Evolutionary conservation across 1,140 invertebrate genomes (phyloP).

Genomic region (Riptortus pedestris): DNA sequence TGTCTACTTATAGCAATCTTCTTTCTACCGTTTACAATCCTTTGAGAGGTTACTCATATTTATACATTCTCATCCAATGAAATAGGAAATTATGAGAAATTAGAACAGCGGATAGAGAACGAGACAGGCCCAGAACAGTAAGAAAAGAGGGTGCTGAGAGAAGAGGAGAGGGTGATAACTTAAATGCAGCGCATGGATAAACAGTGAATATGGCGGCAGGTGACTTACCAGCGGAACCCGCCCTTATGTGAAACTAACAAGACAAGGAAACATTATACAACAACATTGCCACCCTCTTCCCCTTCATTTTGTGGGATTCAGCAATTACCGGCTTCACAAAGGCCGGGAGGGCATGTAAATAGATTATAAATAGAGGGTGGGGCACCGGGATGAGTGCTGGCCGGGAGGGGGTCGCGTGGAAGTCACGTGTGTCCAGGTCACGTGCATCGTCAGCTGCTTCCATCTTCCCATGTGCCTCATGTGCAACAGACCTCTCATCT

Average conservation of each 20-base stretch:
- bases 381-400: background rate
- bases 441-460: constrained; percentile 3
- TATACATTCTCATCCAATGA: no score
- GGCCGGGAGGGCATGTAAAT: constrained; percentile 1
- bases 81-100: no score
- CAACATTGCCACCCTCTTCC: background rate
- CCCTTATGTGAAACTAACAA: background rate
- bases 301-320: constrained; percentile 4
- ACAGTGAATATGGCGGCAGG: background rate
- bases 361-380: background rate
- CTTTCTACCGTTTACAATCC: no score
- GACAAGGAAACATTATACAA: constrained; percentile 4
- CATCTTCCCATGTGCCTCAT: background rate
- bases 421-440: background rate
- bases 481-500: no score
- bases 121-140: no score
- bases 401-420: background rate
- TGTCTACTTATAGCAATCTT: no score
- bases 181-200: no score
- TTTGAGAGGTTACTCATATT: no score
- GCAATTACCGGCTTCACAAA: constrained; percentile 5
- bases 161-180: no score
- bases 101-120: no score
- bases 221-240: background rate
- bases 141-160: no score